Base-by-base conservation (phyloP, 1,140 invertebrate genomes). In the Octopus bimaculoides region DNA sequence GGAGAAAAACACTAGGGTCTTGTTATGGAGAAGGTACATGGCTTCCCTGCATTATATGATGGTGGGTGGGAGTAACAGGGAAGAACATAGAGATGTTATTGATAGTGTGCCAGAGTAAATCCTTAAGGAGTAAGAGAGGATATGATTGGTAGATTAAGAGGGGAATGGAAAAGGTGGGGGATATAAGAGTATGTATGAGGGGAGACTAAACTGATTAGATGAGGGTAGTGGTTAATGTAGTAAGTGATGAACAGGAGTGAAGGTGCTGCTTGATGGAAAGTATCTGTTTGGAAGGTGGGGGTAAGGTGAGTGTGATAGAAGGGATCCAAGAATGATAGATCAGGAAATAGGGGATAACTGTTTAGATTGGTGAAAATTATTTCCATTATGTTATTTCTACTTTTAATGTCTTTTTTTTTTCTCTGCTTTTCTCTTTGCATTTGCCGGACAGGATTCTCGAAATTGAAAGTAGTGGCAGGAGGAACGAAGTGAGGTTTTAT, bases 391-490 rank as follows among this genome's bases (percentile, higher is more conserved):
- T 53, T 53, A 71, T 2, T 69, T 9, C n/a, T 77, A 55, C 4
- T 4, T 12, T 12, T 17, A 53, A 5, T 61, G 7, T 69, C 8
- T 14, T 20, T 73, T 80, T 26, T 54, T 71, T 79, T 77, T n/a
- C 74, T 20, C 78, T 74, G 52, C 26, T 78, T 76, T 81, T 80
- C 26, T 14, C 8, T 14, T 9, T 75, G 79, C 82, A 74, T 83
- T 75, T 75, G 81, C 81, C 80, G 86, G 88, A 75, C 90, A 95
- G 95, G 91, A 96, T 95, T 91, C 92, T 96, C 91, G 96, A 97
- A 92, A 91, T 96, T 87, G 95, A 97, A 91, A 96, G 95, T 86
- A 96, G 95, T 90, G 95, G 95, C 79, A 92, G 95, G 41, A 94
- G 94, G 85, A 94, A 96, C 90, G 95, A 96, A 90, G 92, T 92